phyloP scores from a whole-genome alignment of 2,797 vertebrate species.

The Hydrocynus forskahlii region DNA sequence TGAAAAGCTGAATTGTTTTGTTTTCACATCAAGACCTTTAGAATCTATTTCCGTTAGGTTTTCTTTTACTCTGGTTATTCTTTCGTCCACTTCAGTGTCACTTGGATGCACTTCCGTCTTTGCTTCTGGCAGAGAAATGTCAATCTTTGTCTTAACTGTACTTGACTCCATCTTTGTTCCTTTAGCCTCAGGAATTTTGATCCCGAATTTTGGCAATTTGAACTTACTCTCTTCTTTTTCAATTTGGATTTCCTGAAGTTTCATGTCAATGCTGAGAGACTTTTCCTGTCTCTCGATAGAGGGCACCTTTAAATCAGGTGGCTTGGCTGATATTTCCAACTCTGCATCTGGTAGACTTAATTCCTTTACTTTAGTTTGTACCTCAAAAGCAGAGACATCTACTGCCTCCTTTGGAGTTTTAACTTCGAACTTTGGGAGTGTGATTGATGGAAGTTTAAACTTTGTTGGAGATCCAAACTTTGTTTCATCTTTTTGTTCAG shows the following conservation, averaged over 20 bases:
- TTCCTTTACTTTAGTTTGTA: slow-evolving; percentile 32
- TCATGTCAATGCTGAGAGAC: neutral
- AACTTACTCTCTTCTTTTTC: no score
- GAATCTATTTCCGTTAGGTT: slow-evolving; percentile 22
- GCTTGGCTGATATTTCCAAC: neutral
- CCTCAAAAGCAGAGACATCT: slow-evolving; percentile 8
- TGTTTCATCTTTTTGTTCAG: slow-evolving; percentile 3
- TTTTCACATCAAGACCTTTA: slow-evolving; percentile 37
- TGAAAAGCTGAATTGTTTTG: slow-evolving; percentile 40
- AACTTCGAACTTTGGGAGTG: slow-evolving; percentile 25
- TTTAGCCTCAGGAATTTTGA: no score
- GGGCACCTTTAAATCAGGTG: slow-evolving; percentile 13
- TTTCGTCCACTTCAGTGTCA: slow-evolving; percentile 46
- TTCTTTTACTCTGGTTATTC: neutral
- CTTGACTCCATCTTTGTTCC: slow-evolving; percentile 9
- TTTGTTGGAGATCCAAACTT: slow-evolving; percentile 22
- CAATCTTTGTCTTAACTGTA: slow-evolving; percentile 19
- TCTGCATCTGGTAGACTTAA: slow-evolving; percentile 10
- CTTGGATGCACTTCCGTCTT: slow-evolving; percentile 1
- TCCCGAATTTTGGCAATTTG: no score
- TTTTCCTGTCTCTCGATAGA: neutral
- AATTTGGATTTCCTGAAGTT: neutral
- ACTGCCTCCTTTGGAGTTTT: neutral
- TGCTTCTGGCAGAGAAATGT: slow-evolving; percentile 4
- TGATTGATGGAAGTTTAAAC: slow-evolving; percentile 32